Evolutionary conservation across 2,797 vertebrate genomes (phyloP).

Genomic region (Sciurus carolinensis): DNA sequence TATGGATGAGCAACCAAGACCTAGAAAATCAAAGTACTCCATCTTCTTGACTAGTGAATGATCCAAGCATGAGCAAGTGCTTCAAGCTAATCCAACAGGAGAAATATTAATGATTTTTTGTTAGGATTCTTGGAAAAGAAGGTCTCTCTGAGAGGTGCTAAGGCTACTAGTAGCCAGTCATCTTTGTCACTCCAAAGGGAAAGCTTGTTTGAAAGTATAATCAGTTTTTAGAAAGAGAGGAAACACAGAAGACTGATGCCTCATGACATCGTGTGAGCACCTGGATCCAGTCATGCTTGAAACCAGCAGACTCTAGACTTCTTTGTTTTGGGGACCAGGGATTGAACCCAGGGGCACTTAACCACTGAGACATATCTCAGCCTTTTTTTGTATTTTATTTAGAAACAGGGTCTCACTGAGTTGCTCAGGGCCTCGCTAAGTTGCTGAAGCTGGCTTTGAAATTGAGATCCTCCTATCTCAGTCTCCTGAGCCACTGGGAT

Average conservation of each 20-base stretch:
- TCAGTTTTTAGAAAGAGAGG: background rate
- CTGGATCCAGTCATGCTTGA: background rate
- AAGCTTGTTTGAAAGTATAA: conserved; percentile 27
- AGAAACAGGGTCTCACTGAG: too few relatives aligned
- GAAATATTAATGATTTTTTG: background rate
- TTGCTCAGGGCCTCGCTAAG: too few relatives aligned
- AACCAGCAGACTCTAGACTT: background rate
- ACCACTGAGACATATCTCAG: too few relatives aligned
- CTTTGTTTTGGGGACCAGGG: background rate
- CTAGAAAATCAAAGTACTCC: background rate
- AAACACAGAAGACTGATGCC: background rate
- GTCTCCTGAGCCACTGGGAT: too few relatives aligned
- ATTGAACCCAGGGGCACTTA: too few relatives aligned
- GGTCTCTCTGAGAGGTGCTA: background rate
- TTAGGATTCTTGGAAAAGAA: background rate
- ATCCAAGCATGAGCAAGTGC: background rate
- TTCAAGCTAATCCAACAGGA: background rate
- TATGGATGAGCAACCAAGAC: background rate
- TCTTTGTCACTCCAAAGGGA: background rate
- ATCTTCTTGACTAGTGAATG: background rate
- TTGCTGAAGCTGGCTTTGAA: too few relatives aligned
- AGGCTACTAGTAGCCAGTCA: background rate
- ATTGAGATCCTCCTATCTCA: too few relatives aligned
- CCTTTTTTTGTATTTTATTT: too few relatives aligned
- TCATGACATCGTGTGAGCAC: background rate